A percentile compares a stretch with the other conserved stretches of the same genome.
Evolutionary conservation across 2,113 vertebrate species (phyloP).

Genomic region (Catagonus wagneri): DNA sequence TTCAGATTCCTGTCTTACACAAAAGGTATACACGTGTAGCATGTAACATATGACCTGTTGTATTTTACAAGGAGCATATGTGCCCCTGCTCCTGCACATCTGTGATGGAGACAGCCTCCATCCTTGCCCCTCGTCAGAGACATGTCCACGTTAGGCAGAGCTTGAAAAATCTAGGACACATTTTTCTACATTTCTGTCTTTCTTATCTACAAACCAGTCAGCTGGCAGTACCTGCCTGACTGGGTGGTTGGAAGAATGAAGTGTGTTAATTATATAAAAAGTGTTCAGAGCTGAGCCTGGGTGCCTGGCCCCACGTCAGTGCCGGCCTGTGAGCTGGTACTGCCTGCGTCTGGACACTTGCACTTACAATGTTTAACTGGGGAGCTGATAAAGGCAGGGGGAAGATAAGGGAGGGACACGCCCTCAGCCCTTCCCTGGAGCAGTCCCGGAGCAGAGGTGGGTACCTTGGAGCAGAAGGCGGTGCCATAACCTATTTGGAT

Average conservation of each 20-base stretch:
- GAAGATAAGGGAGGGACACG: neutral
- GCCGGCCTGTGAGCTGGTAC: neutral
- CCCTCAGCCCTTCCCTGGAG: neutral
- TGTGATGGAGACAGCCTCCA: neutral
- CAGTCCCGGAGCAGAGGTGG: neutral
- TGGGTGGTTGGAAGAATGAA: neutral
- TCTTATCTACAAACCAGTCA: neutral
- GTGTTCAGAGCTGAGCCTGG: neutral
- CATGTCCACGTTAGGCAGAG: neutral
- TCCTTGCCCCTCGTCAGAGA: neutral
- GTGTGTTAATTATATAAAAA: neutral
- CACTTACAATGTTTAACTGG: neutral
- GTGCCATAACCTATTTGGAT: neutral
- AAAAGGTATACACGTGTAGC: neutral
- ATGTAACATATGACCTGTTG: rapidly evolving
- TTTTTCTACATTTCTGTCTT: neutral
- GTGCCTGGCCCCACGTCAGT: neutral
- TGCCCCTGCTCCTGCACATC: neutral
- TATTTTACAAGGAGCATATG: too few relatives aligned
- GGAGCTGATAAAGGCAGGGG: neutral
- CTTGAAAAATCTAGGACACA: neutral
- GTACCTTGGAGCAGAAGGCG: neutral
- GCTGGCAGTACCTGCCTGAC: neutral
- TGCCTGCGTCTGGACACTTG: neutral
- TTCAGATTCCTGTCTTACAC: neutral